A percentile compares a stretch with the other conserved stretches of the same genome.
These are phyloP conservation scores for Rhabdomys pumilio DNA, from an alignment of 2,797 vertebrate genomes.

Conservation along the genomic window DNA sequence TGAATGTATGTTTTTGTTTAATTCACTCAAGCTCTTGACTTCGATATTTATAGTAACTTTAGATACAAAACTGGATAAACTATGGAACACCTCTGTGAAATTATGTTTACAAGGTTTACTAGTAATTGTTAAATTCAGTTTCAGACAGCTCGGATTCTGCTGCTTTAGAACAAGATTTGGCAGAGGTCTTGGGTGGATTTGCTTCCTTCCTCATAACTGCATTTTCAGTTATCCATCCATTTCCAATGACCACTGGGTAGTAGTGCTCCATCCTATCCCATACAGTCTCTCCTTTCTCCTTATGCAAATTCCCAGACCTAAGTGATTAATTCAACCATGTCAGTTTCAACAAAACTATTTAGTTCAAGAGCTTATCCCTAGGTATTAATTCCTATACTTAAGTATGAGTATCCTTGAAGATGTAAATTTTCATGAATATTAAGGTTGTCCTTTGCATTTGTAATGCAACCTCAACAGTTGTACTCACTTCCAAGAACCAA, in stretches of 20 bases:
- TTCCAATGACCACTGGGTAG: background rate
- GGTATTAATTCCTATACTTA: constrained; percentile 24
- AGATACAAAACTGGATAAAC: constrained; percentile 32
- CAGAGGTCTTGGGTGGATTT: background rate
- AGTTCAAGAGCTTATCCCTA: background rate
- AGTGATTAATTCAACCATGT: background rate
- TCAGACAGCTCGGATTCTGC: background rate
- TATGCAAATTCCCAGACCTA: background rate
- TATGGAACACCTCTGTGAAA: background rate
- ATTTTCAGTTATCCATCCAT: background rate
- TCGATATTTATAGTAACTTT: constrained; percentile 23
- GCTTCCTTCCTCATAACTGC: background rate
- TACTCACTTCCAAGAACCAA: background rate
- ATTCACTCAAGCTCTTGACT: constrained; percentile 22
- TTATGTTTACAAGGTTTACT: constrained; percentile 14
- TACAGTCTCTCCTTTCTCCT: background rate
- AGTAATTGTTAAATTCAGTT: constrained; percentile 21
- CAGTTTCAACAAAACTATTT: constrained; percentile 12
- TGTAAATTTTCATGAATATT: background rate
- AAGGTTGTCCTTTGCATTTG: background rate
- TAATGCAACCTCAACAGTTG: background rate
- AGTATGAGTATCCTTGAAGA: constrained; percentile 32
- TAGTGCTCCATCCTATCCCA: background rate
- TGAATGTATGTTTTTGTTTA: constrained; percentile 41
- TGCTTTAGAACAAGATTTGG: constrained; percentile 22